Evolutionary conservation across 1,140 invertebrate genomes (phyloP), one percentile per base, ranked within the genome.

Genomic region (Microplitis mediator): DNA sequence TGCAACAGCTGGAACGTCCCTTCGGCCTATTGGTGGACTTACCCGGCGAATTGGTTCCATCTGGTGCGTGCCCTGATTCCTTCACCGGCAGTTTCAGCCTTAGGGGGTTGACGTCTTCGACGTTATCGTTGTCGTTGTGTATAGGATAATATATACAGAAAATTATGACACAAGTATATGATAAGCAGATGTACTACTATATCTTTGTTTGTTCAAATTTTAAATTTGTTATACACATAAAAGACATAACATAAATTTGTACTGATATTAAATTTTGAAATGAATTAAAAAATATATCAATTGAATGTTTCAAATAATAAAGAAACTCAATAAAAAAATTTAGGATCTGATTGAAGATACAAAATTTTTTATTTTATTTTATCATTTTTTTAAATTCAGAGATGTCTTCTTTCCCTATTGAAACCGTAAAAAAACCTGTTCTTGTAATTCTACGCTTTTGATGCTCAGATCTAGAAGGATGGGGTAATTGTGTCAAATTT

Each of bases 171-270:
- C 23, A 23, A 23, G 23, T 1, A 23, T 23, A 2, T 23, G 23
- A 23, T 23, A 23, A 1, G 23, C 81, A 82, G 81, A 80, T 83
- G 83, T 78, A 81, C 23, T 23, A 23, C 23, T 23, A 23, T 23
- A 23, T 23, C 23, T 23, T 23, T 23, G 23, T 2, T 23, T 2
- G 23, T 23, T 23, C 23, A 2, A 0, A 23, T 23, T 23, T 23
- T 23, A 0, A 23, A 23, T 23, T 23, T 23, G 0, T 2, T 23
- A 23, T 23, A 23, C 23, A 23, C 23, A 23, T 23, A 23, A 23
- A 23, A 23, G 23, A 23, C 23, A 23, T 23, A 23, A 23, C 23
- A 23, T 23, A 23, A 23, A 23, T 23, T 23, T 23, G 23, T 23
- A 23, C 23, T 23, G 23, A 23, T 23, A 23, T 23, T 23, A 23